Evolutionary conservation across 2,797 vertebrate genomes (phyloP).

Genomic region (Enteromius anoplus): DNA sequence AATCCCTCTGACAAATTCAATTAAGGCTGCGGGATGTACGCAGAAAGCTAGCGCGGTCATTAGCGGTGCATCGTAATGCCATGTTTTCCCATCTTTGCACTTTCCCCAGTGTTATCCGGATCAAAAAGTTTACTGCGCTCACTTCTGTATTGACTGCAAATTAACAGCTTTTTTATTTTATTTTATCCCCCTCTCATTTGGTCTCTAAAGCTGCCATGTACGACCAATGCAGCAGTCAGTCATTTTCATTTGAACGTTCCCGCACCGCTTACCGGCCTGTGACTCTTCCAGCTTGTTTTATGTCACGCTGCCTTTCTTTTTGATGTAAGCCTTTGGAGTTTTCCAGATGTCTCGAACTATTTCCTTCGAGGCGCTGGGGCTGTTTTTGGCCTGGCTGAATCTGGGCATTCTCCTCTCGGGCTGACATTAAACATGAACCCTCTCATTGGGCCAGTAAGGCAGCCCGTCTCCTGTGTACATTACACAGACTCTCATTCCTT

Average conservation of each 20-base stretch:
- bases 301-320: conserved; percentile 72
- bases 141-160: conserved; percentile 27
- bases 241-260: conserved; percentile 70
- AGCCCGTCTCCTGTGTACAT: conserved; percentile 51
- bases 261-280: conserved; percentile 71
- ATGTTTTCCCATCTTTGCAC: conserved; percentile 48
- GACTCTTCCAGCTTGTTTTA: conserved; percentile 76
- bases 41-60: conserved; percentile 29
- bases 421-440: conserved; percentile 75
- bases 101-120: conserved; percentile 27
- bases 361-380: conserved; percentile 66
- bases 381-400: conserved; percentile 60
- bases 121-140: conserved; percentile 34
- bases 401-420: conserved; percentile 66
- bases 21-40: conserved; percentile 37
- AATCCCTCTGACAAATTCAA: conserved; percentile 45
- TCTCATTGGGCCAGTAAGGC: conserved; percentile 51
- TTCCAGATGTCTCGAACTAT: conserved; percentile 74
- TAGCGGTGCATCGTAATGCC: conserved; percentile 44
- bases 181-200: conserved; percentile 57
- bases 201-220: conserved; percentile 25
- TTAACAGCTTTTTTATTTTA: conserved; percentile 40
- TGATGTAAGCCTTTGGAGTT: conserved; percentile 73
- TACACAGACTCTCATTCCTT: conserved; percentile 62
- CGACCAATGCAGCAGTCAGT: conserved; percentile 28